Evolutionary conservation across 2,888 invertebrate species (phyloP).

Genomic region (Bhutanitis thaidina): DNA sequence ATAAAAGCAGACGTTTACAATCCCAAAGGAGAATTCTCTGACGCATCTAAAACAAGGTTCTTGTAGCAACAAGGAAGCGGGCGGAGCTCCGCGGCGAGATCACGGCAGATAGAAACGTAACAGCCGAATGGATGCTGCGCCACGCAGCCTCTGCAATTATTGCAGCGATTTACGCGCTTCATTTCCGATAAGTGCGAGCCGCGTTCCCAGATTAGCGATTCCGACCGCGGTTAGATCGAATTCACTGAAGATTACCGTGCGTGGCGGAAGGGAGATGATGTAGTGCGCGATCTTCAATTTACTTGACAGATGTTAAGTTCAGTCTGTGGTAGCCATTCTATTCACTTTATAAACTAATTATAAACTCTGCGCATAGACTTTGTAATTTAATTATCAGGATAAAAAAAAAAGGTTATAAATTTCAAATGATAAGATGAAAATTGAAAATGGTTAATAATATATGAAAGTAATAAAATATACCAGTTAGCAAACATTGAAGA

Average conservation of each 20-base stretch:
- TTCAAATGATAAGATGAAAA: too few relatives aligned
- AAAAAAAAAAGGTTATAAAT: too few relatives aligned
- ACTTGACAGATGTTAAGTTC: background rate
- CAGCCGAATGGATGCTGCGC: background rate
- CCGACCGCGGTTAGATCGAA: background rate
- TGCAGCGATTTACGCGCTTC: background rate
- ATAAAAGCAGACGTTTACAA: too few relatives aligned
- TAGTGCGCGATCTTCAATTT: background rate
- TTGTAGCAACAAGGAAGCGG: background rate
- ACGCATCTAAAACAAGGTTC: too few relatives aligned
- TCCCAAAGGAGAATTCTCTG: too few relatives aligned
- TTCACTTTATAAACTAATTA: too few relatives aligned
- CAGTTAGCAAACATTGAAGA: too few relatives aligned
- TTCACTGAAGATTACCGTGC: background rate
- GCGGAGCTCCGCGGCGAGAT: background rate
- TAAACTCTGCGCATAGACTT: too few relatives aligned
- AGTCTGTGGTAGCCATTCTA: too few relatives aligned
- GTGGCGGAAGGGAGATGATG: background rate
- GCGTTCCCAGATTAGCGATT: background rate
- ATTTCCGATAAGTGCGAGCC: conserved; percentile 1
- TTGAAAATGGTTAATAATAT: too few relatives aligned
- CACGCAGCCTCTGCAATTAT: background rate
- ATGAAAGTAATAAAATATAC: too few relatives aligned
- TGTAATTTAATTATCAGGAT: too few relatives aligned
- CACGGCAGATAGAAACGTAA: background rate